These are phyloP conservation scores for Drosophila greeni DNA, from an alignment of 2,888 invertebrate species.

Conservation along the genomic window DNA sequence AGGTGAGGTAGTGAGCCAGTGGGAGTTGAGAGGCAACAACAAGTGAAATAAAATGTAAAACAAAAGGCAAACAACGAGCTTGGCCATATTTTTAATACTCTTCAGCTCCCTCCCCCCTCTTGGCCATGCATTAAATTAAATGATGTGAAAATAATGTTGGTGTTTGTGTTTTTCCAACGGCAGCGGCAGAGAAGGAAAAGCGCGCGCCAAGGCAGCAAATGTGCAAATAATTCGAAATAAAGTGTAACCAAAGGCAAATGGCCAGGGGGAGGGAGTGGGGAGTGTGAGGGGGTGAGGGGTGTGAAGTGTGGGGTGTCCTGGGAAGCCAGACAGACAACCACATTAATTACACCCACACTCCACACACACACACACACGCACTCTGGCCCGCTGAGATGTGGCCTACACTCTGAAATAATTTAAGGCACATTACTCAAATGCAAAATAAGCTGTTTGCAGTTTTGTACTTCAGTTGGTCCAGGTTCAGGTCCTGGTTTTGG, in stretches of 20 bases:
- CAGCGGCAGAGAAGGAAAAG: slow-evolving; percentile 7
- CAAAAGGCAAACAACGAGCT: slow-evolving; percentile 49
- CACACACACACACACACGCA: slow-evolving; percentile 19
- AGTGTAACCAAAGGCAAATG: slow-evolving; percentile 52
- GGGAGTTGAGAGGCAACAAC: slow-evolving; percentile 46
- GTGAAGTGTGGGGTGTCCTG: slow-evolving; percentile 6
- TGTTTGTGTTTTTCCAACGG: slow-evolving; percentile 34
- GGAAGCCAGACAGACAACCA: slow-evolving; percentile 48
- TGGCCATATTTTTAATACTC: slow-evolving; percentile 40
- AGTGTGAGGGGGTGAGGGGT: neutral
- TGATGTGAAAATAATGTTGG: slow-evolving; percentile 75
- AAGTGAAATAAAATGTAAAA: slow-evolving; percentile 65
- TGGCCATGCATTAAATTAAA: slow-evolving; percentile 73
- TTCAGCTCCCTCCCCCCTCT: slow-evolving; percentile 9
- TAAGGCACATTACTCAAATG: slow-evolving; percentile 63
- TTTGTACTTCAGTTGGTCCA: slow-evolving; percentile 11
- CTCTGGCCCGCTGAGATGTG: slow-evolving; percentile 10
- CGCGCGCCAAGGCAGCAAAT: slow-evolving; percentile 56
- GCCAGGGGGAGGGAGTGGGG: slow-evolving; percentile 22
- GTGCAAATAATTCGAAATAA: slow-evolving; percentile 68
- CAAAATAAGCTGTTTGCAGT: slow-evolving; percentile 56
- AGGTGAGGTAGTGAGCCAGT: too few relatives aligned
- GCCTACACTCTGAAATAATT: slow-evolving; percentile 55
- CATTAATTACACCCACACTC: slow-evolving; percentile 55
- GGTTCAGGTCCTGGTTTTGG: neutral